Evolutionary conservation across 2,113 vertebrate species (phyloP).

Genomic region (Balaenoptera acutorostrata): DNA sequence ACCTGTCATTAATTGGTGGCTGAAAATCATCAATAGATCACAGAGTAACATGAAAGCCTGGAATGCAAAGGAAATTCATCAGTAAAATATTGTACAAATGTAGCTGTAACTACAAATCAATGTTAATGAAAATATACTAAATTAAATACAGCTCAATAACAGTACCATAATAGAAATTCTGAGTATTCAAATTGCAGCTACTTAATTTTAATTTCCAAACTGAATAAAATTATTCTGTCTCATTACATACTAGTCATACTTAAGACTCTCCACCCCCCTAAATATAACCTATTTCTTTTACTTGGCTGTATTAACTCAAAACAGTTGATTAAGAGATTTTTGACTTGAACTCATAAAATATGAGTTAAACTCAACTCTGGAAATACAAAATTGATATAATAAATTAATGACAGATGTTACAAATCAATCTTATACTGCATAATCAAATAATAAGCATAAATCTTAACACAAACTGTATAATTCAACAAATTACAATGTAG

Average conservation of each 20-base stretch:
- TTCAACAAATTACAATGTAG: background rate
- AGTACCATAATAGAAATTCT: background rate
- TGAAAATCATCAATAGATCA: slow-evolving; percentile 99
- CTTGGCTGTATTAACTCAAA: slow-evolving; percentile 5
- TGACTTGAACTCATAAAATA: slow-evolving; percentile 14
- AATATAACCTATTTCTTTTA: slow-evolving; percentile 14
- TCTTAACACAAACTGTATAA: background rate
- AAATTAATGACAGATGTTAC: slow-evolving; percentile 15
- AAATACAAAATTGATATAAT: background rate
- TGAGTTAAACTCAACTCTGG: background rate
- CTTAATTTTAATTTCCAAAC: slow-evolving; percentile 17
- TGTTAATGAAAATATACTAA: slow-evolving; percentile 27
- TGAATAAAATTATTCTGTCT: slow-evolving; percentile 9
- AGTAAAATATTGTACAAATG: slow-evolving; percentile 18
- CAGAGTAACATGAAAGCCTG: slow-evolving; percentile 99
- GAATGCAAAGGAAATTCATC: slow-evolving; percentile 60
- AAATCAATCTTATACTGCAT: background rate
- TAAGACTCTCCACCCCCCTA: background rate
- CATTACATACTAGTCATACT: background rate
- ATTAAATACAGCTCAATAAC: background rate
- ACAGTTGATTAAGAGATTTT: background rate
- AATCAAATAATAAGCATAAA: slow-evolving; percentile 22
- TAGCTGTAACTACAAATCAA: background rate
- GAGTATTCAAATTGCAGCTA: background rate
- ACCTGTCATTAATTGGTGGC: slow-evolving; percentile 94